These are phyloP conservation scores for Henricia sp. DNA, from an alignment of 53 echinoderm and acorn worm genomes.

Conservation along the genomic window DNA sequence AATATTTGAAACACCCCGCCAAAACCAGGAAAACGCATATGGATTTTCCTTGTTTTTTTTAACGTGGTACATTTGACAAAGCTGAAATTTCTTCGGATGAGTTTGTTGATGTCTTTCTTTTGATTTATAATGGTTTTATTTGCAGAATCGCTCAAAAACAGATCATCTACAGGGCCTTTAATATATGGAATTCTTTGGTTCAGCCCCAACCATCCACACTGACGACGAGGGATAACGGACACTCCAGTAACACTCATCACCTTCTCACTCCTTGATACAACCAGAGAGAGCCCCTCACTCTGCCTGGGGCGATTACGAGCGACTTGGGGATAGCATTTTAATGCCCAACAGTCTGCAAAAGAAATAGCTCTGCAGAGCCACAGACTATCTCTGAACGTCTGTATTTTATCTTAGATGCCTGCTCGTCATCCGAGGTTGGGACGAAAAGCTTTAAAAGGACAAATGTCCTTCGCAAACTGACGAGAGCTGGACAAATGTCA, in stretches of 20 bases:
- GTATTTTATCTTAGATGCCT: too few relatives aligned
- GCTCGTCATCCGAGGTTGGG: too few relatives aligned
- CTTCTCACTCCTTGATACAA: not conserved
- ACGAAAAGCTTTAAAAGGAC: too few relatives aligned
- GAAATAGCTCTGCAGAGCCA: not conserved
- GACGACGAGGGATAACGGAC: not conserved
- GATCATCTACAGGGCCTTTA: not conserved
- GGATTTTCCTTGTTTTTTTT: not conserved
- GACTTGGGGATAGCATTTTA: not conserved
- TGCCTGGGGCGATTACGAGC: not conserved
- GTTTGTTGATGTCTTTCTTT: not conserved
- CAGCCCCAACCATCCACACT: not conserved
- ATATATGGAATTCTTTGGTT: not conserved
- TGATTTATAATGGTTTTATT: not conserved
- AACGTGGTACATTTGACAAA: not conserved
- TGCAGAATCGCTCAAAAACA: not conserved
- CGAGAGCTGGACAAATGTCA: too few relatives aligned
- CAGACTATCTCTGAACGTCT: not conserved
- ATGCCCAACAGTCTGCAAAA: conserved; percentile 7
- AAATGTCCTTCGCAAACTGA: too few relatives aligned
- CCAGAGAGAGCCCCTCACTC: not conserved
- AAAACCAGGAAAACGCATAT: too few relatives aligned
- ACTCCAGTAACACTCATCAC: conserved; percentile 10
- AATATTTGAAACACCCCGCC: too few relatives aligned
- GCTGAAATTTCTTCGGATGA: not conserved